Evolutionary conservation across 1,140 invertebrate genomes (phyloP).

Genomic region (Popillia japonica): DNA sequence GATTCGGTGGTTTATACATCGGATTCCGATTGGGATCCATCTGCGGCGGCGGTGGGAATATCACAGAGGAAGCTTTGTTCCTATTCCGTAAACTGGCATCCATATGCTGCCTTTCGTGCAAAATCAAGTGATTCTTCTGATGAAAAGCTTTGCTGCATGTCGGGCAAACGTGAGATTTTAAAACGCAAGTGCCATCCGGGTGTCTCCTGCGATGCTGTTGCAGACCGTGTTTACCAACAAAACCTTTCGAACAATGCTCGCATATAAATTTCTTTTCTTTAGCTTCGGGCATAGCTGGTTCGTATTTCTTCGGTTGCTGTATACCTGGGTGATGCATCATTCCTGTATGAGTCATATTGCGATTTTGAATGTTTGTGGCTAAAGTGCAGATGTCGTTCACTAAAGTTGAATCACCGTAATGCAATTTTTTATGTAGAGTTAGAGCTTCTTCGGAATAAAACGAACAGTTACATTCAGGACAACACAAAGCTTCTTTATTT

Average conservation of each 20-base stretch:
- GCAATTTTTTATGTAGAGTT: constrained; percentile 79
- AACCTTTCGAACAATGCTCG: constrained; percentile 83
- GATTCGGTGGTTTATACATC: constrained; percentile 25
- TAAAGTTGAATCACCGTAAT: constrained; percentile 83
- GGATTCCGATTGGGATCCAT: not conserved
- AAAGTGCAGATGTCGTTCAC: constrained; percentile 84
- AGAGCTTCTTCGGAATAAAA: constrained; percentile 77
- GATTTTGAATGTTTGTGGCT: constrained; percentile 28
- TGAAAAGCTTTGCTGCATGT: constrained; percentile 89
- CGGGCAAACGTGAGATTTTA: constrained; percentile 81
- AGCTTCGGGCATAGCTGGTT: constrained; percentile 44
- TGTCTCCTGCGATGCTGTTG: constrained; percentile 79
- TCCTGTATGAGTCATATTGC: constrained; percentile 22
- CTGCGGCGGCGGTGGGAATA: constrained; percentile 1
- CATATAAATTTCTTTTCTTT: constrained; percentile 83
- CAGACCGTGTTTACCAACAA: constrained; percentile 82
- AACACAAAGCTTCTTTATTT: not conserved
- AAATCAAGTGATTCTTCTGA: constrained; percentile 82
- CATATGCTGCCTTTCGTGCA: constrained; percentile 84
- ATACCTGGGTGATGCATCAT: constrained; percentile 23
- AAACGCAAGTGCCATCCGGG: constrained; percentile 80
- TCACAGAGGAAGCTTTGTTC: constrained; percentile 39
- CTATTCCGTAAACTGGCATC: constrained; percentile 61
- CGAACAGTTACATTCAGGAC: constrained; percentile 69
- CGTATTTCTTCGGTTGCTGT: constrained; percentile 12